These are phyloP conservation scores for Otolemur garnettii DNA, from an alignment of 2,113 vertebrate genomes.

Conservation along the genomic window DNA sequence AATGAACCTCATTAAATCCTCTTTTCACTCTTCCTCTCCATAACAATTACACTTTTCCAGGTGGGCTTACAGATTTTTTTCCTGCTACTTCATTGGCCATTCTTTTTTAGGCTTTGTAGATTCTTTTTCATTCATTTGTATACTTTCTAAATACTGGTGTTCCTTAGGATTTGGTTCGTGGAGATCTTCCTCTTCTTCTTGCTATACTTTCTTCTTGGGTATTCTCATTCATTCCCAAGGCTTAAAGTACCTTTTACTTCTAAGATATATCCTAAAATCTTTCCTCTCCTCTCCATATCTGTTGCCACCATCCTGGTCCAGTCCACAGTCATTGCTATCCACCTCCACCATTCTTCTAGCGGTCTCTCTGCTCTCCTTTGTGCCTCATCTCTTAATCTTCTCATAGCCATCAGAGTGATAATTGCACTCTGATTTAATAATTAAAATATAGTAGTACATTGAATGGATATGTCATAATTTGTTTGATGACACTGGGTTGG, in stretches of 20 bases:
- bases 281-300: not conserved
- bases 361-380: not conserved
- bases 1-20: no score
- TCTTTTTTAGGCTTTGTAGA: not conserved
- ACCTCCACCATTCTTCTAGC: not conserved
- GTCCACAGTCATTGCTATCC: not conserved
- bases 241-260: not conserved
- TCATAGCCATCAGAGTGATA: not conserved
- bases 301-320: not conserved
- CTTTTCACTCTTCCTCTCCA: not conserved
- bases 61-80: no score
- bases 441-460: not conserved
- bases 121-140: not conserved
- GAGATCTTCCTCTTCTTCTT: not conserved
- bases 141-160: not conserved
- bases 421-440: not conserved
- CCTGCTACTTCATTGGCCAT: not conserved
- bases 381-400: not conserved
- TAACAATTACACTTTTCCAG: not conserved
- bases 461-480: not conserved
- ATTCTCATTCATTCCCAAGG: not conserved
- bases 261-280: not conserved
- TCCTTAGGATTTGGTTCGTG: not conserved
- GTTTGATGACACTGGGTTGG: not conserved
- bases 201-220: not conserved